Conservation (phyloP, 1,140 invertebrate genomes). For the Bicyclus anynana region DNA sequence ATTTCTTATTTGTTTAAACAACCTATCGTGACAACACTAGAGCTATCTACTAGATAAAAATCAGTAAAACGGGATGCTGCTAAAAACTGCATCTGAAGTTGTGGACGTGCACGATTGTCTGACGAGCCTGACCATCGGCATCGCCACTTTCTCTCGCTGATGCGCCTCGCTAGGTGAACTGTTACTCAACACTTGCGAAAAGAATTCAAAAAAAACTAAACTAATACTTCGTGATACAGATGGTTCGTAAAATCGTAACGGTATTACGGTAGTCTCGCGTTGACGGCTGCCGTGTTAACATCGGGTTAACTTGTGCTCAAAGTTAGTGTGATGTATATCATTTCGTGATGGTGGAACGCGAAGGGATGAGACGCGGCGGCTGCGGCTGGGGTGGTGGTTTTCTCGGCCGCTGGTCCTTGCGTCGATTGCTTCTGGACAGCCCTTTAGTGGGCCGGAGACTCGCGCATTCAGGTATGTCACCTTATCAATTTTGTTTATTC, state of each 20-base stretch:
- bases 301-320: slow-evolving; percentile 26
- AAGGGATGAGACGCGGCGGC: slow-evolving; percentile 62
- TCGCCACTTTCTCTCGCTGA: slow-evolving; percentile 67
- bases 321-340: slow-evolving; percentile 48
- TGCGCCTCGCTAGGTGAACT: slow-evolving; percentile 46
- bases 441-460: slow-evolving; percentile 64
- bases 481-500: not conserved
- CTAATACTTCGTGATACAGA: slow-evolving; percentile 17
- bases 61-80: slow-evolving; percentile 18
- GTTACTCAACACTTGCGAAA: slow-evolving; percentile 62
- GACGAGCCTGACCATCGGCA: slow-evolving; percentile 43
- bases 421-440: slow-evolving; percentile 60
- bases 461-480: slow-evolving; percentile 59
- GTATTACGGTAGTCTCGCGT: slow-evolving; percentile 42
- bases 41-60: not conserved
- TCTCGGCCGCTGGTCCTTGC: slow-evolving; percentile 64
- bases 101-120: slow-evolving; percentile 43
- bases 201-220: slow-evolving; percentile 25
- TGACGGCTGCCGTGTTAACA: slow-evolving; percentile 21
- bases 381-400: slow-evolving; percentile 68
- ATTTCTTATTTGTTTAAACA: too few relatives aligned
- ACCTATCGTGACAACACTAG: not conserved
- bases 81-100: slow-evolving; percentile 53
- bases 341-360: slow-evolving; percentile 67
- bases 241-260: slow-evolving; percentile 39